Conservation (phyloP, 2,797 vertebrate species). For the Otolemur crassicaudatus region DNA sequence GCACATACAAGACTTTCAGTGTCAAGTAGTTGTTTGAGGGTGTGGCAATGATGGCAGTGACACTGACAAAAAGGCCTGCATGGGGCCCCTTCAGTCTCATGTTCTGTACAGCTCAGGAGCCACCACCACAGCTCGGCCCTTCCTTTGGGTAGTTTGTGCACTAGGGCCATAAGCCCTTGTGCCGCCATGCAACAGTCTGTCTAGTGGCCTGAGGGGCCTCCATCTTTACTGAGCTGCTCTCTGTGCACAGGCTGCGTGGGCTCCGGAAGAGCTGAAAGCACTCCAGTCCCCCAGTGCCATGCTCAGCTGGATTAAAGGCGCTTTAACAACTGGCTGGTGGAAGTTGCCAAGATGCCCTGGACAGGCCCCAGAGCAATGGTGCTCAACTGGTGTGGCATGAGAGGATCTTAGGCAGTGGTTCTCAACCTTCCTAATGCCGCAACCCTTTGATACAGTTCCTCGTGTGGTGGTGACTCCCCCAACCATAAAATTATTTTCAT, state of each 20-base stretch:
- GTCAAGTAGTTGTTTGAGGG: neutral
- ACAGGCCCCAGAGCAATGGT: neutral
- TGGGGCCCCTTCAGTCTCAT: neutral
- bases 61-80: neutral
- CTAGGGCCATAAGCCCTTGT: neutral
- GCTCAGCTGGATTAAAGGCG: neutral
- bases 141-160: neutral
- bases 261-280: neutral
- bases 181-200: neutral
- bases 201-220: neutral
- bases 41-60: neutral
- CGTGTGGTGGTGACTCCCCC: too few species aligned
- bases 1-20: neutral
- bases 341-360: neutral
- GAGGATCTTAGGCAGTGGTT: too few species aligned
- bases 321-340: constrained; percentile 27
- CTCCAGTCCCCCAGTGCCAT: neutral
- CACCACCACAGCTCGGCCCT: neutral
- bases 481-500: too few species aligned
- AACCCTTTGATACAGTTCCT: too few species aligned
- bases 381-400: too few species aligned
- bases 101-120: neutral
- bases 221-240: neutral
- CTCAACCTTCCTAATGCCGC: too few species aligned
- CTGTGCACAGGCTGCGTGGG: neutral